Base-by-base conservation (phyloP, 2,113 vertebrate species). In the Amphiprion ocellaris region DNA sequence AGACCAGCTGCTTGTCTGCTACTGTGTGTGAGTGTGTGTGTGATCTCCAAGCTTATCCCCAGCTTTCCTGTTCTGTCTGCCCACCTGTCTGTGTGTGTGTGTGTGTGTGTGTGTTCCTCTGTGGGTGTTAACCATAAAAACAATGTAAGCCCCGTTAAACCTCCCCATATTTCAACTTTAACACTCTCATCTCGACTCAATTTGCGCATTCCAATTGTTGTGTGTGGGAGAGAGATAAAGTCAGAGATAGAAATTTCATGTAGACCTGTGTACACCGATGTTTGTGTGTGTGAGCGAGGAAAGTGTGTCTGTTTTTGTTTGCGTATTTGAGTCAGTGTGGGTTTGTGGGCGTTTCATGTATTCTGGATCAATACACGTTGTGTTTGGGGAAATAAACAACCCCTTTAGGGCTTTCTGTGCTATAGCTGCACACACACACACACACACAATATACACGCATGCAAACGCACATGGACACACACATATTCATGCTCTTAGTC, bases 51-150 rank as follows among this genome's bases (percentile, higher is more conserved):
- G 50, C 39, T 84, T 77, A 86, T 84, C 75, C 72, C 39, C 28
- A 69, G 71, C 46, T 84, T 77, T 73, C 76, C 81, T 77, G 60
- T 71, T 71, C 63, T 39, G 39, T 64, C 72, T 67, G 63, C 89
- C 69, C 69, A 70, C 85, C 64, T 84, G 79, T 81, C 49, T 85
- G 37, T 71, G 47, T 72, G 30, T 58, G 62, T 62, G 30, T 85
- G 37, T 71, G 47, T 72, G 30, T 58, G 62, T 82, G 59, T 67
- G 60, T 79, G 77, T 64, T 68, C 67, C 76, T 82, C 55, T 77
- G 90, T 83, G 81, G 83, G 85, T 67, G 79, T 90, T 83, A 81
- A 69, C 89, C 82, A 86, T 89, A 87, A 92, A 88, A 91, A 84
- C 83, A 81, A 75, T 65, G 63, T 85, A 86, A 92, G 87, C 81